Conservation (phyloP, 2,888 invertebrate genomes). For the Malthinus seriepunctatus region DNA sequence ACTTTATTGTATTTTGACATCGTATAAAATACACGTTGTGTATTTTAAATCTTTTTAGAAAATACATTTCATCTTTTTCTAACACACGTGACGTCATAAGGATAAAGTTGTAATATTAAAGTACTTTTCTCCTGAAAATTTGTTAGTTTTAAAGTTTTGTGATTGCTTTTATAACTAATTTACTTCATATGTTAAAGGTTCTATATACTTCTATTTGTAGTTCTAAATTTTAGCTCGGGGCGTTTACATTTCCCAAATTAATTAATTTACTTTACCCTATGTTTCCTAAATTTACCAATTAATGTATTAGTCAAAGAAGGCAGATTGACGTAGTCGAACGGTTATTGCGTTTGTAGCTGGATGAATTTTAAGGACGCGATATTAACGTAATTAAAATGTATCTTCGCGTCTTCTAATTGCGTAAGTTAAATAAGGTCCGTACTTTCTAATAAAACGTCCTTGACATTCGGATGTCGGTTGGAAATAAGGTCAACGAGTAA, state of each 20-base stretch:
- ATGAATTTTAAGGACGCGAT: no score
- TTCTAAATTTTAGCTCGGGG: constrained; percentile 20
- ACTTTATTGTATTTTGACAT: constrained; percentile 33
- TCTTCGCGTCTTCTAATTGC: neutral
- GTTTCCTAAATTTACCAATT: constrained; percentile 21
- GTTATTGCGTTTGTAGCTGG: no score
- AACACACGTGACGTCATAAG: constrained; percentile 2
- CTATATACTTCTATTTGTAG: constrained; percentile 17
- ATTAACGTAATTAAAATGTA: neutral
- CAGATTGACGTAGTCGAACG: neutral
- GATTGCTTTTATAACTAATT: constrained; percentile 31
- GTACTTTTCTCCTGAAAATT: neutral
- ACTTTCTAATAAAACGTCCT: constrained; percentile 31
- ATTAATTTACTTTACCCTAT: constrained; percentile 23
- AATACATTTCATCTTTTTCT: constrained; percentile 10
- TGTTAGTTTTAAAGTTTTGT: constrained; percentile 28
- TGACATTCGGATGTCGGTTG: constrained; percentile 34
- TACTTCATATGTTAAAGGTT: constrained; percentile 26
- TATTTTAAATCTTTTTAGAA: constrained; percentile 24
- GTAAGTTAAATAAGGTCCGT: constrained; percentile 28
- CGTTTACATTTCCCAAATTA: constrained; percentile 16
- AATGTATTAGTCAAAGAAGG: constrained; percentile 16
- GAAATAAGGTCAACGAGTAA: constrained; percentile 49
- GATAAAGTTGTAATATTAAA: neutral
- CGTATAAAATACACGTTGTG: constrained; percentile 21